These are phyloP conservation scores for Spodoptera littoralis DNA, from an alignment of 2,888 invertebrate genomes.

Conservation along the genomic window DNA sequence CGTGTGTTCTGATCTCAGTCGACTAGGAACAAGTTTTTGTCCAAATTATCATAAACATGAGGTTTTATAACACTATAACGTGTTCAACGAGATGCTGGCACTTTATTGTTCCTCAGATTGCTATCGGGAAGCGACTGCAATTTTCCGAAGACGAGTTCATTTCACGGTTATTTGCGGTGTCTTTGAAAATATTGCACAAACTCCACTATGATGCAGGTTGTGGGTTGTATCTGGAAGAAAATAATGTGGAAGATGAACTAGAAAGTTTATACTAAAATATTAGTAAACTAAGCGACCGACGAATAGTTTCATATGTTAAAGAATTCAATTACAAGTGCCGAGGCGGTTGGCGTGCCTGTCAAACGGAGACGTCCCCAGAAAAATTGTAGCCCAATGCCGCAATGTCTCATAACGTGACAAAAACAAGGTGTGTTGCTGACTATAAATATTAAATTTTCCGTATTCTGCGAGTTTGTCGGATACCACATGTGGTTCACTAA, in stretches of 20 bases:
- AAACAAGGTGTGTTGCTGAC: slow-evolving; percentile 77
- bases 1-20: background rate
- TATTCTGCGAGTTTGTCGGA: slow-evolving; percentile 78
- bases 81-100: slow-evolving; percentile 25
- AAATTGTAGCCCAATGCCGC: slow-evolving; percentile 62
- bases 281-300: background rate
- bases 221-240: background rate
- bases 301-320: slow-evolving; percentile 36
- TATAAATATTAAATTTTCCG: slow-evolving; percentile 86
- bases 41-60: slow-evolving; percentile 13
- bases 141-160: slow-evolving; percentile 69
- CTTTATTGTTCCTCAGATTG: slow-evolving; percentile 47
- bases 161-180: slow-evolving; percentile 71
- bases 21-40: slow-evolving; percentile 3
- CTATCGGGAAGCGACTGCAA: slow-evolving; percentile 66
- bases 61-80: slow-evolving; percentile 10
- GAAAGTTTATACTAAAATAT: slow-evolving; percentile 7
- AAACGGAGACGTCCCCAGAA: slow-evolving; percentile 43
- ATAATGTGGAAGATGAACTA: too few relatives aligned
- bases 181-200: slow-evolving; percentile 52
- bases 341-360: slow-evolving; percentile 37
- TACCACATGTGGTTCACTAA: slow-evolving; percentile 83
- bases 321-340: slow-evolving; percentile 49
- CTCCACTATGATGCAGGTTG: slow-evolving; percentile 16
- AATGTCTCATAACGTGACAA: slow-evolving; percentile 75